A percentile compares a stretch with the other conserved stretches of the same genome.
These are phyloP conservation scores for Anguilla rostrata DNA, from an alignment of 2,113 vertebrate species.

Conservation along the genomic window DNA sequence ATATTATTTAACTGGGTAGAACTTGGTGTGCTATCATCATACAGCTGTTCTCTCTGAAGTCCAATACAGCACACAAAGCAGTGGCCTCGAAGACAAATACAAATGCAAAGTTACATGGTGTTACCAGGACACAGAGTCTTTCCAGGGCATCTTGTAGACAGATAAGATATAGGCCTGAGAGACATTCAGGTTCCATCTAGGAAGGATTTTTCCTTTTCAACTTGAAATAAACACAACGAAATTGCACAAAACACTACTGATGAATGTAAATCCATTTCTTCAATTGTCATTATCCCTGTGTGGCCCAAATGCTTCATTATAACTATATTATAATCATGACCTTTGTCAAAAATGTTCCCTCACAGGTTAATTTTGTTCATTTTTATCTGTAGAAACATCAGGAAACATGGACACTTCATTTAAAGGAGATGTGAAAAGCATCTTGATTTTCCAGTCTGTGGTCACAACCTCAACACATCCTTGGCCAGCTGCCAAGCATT, in stretches of 20 bases:
- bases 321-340: too few relatives aligned
- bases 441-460: too few relatives aligned
- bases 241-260: not conserved
- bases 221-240: not conserved
- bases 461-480: too few relatives aligned
- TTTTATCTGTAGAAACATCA: too few relatives aligned
- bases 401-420: too few relatives aligned
- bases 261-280: not conserved
- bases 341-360: too few relatives aligned
- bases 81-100: not conserved
- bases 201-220: not conserved
- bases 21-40: not conserved
- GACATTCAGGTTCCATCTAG: not conserved
- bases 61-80: not conserved
- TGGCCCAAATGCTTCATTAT: too few relatives aligned
- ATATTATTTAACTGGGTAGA: not conserved
- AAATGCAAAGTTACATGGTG: slow-evolving; percentile 1
- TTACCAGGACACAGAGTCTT: not conserved
- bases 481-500: too few relatives aligned
- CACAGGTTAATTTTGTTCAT: too few relatives aligned
- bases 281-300: not conserved
- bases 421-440: too few relatives aligned
- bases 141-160: not conserved
- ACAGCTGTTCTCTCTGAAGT: not conserved
- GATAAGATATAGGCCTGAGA: not conserved